Base-by-base conservation (phyloP, 2,888 invertebrate species). In the Petrolisthes cinctipes region DNA sequence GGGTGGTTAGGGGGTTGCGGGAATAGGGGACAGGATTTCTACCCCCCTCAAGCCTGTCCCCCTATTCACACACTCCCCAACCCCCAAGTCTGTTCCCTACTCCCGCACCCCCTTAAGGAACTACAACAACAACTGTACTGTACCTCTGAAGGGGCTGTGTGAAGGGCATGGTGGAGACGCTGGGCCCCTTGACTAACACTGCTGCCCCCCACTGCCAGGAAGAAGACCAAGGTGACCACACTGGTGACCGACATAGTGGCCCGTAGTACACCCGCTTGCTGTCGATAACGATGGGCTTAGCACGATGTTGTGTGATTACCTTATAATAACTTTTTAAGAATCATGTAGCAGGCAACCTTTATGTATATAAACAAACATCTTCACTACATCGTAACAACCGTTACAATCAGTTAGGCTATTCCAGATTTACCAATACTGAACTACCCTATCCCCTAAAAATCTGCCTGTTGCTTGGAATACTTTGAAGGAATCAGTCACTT, bases 221-320 rank as follows among this genome's bases (percentile, higher is more conserved):
- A 89, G 81, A 89, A 86, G 20, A 82, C 5, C 17, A 89, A 66
- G 5, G 73, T 84, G 20, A 81, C 51, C 20, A 85, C n/a, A 0
- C 78, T 82, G 0, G 82, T 68, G 23, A 80, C 75, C 20, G 66
- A 61, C 89, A 89, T 89, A 2, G 68, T 79, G 7, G 82, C 76
- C 7, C 89, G 61, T n/a, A 89, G 68, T 57, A 86, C 80, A 23
- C 89, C 89, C 2, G 86, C 79, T 85, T 89, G 86, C 89, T 89
- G 89, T 4, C 20, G 51, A 68, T 2, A 37, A 37, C 37, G 37
- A 37, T 37, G 37, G 37, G 37, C 37, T 37, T 2, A 37, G 37
- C 37, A 37, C 2, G 1, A 37, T 37, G 37, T 37, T 37, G 37
- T 37, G 37, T 37, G 1, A 37, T 37, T 37, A 37, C 37, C 37